Evolutionary conservation across 35 echinoderm and acorn worm genomes (phyloP).

Genomic region (Lytechinus variegatus): DNA sequence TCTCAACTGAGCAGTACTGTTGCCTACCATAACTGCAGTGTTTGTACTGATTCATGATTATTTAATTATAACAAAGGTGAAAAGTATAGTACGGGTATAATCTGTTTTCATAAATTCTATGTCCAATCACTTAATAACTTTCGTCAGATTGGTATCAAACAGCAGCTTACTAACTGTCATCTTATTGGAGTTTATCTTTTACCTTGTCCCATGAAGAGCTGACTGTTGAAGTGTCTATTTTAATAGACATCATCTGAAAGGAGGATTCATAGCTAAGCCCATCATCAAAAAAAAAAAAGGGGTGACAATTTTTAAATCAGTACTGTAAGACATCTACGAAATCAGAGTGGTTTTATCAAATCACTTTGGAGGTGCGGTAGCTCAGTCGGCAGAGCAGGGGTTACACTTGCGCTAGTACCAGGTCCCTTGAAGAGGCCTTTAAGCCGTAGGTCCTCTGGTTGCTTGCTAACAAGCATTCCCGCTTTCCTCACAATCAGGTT

Average conservation of each 20-base stretch:
- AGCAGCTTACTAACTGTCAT: not conserved
- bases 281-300: not conserved
- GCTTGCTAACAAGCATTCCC: too few relatives aligned
- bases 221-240: not conserved
- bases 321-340: not conserved
- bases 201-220: not conserved
- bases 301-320: not conserved
- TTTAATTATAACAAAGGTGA: not conserved
- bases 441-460: too few relatives aligned
- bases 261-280: not conserved
- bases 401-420: too few relatives aligned
- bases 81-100: not conserved
- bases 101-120: not conserved
- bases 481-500: too few relatives aligned
- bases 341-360: not conserved
- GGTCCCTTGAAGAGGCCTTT: too few relatives aligned
- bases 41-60: not conserved
- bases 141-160: not conserved
- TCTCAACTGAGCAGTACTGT: not conserved
- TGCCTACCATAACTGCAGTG: not conserved
- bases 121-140: not conserved
- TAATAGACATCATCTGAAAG: not conserved
- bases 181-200: not conserved
- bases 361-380: not conserved
- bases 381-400: too few relatives aligned